These are phyloP conservation scores for Piprites chloris DNA, from an alignment of 2,113 vertebrate genomes.

Conservation along the genomic window DNA sequence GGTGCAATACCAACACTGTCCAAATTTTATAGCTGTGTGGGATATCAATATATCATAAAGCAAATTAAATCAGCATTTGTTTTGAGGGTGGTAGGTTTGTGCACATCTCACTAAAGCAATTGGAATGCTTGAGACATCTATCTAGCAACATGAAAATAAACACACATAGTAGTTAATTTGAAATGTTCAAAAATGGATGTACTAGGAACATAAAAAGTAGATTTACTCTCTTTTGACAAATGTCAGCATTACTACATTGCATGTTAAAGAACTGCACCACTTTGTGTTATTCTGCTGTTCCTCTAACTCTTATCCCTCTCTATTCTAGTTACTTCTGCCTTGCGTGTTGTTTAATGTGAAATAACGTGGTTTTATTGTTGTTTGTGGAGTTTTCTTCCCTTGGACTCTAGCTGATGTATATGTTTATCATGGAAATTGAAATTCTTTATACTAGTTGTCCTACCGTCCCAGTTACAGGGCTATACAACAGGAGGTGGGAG, in stretches of 20 bases:
- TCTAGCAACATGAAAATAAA: not conserved
- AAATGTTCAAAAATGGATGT: not conserved
- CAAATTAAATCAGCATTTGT: not conserved
- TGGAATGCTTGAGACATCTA: not conserved
- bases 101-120: not conserved
- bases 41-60: not conserved
- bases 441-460: not conserved
- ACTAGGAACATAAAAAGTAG: not conserved
- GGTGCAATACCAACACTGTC: rapidly evolving
- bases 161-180: not conserved
- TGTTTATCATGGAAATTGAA: not conserved
- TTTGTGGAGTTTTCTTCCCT: not conserved
- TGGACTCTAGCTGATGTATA: not conserved
- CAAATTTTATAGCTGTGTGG: not conserved
- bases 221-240: not conserved
- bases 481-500: not conserved
- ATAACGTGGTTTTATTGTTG: not conserved
- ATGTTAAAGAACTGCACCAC: not conserved
- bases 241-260: not conserved
- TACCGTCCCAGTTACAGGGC: not conserved
- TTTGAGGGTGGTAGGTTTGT: not conserved
- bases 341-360: not conserved
- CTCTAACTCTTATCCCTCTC: not conserved
- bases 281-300: not conserved
- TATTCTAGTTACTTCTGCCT: not conserved